Evolutionary conservation across 2,113 vertebrate species (phyloP).

Genomic region (Mola mola): DNA sequence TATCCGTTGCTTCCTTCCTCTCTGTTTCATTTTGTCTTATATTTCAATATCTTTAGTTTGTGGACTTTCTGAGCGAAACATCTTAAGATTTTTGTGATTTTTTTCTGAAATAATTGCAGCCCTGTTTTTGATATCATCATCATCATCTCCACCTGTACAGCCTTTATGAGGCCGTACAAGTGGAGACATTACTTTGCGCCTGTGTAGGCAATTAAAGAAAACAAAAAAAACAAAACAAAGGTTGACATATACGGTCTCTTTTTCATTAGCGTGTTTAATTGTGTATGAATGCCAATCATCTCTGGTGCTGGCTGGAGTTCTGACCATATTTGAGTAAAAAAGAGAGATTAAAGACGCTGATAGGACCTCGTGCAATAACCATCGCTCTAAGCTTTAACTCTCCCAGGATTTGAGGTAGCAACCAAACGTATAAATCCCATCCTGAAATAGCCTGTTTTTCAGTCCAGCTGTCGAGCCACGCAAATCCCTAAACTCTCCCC

Average conservation of each 20-base stretch:
- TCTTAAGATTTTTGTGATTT: too few species aligned
- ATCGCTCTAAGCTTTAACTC: conserved; percentile 60
- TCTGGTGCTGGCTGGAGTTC: conserved; percentile 4
- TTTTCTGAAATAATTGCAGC: background rate
- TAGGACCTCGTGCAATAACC: conserved; percentile 61
- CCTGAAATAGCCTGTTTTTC: conserved; percentile 82
- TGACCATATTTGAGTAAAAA: conserved; percentile 39
- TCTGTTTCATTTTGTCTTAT: too few species aligned
- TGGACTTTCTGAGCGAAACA: too few species aligned
- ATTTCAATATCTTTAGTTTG: too few species aligned
- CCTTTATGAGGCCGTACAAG: conserved; percentile 1
- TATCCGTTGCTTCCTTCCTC: too few species aligned
- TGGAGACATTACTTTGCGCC: too few species aligned
- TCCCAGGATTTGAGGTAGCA: conserved; percentile 79
- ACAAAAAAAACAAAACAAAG: too few species aligned
- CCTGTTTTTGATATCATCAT: background rate
- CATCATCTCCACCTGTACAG: conserved; percentile 1
- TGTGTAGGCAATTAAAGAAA: too few species aligned
- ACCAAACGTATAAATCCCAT: conserved; percentile 80
- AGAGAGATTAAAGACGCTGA: conserved; percentile 59
- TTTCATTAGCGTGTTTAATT: too few species aligned
- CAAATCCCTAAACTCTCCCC: conserved; percentile 80
- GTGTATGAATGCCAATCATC: conserved; percentile 3
- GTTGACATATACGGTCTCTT: too few species aligned
- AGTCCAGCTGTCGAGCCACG: conserved; percentile 79